Evolutionary conservation across 2,113 vertebrate genomes (phyloP).

Genomic region (Sinocyclocheilus anophthalmus): DNA sequence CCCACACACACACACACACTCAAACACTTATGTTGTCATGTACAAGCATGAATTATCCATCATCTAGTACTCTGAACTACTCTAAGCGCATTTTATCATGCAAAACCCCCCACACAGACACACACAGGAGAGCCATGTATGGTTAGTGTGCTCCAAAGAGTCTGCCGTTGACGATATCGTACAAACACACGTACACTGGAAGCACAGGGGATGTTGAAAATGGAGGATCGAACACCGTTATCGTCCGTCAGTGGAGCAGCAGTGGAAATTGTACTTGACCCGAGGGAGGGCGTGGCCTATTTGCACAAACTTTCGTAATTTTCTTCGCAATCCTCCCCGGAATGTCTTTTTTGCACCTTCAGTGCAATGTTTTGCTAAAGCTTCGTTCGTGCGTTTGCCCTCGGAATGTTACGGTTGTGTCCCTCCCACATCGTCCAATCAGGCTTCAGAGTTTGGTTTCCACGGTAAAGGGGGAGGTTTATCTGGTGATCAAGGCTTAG

Average conservation of each 20-base stretch:
- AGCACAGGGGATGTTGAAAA: constrained; percentile 48
- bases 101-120: background rate
- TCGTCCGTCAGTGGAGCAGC: constrained; percentile 29
- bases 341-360: background rate
- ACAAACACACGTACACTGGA: constrained; percentile 49
- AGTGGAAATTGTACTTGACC: constrained; percentile 47
- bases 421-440: constrained; percentile 43
- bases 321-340: background rate
- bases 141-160: constrained; percentile 41
- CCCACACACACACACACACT: too few species aligned
- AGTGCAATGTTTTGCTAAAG: constrained; percentile 31
- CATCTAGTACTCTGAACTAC: constrained; percentile 12
- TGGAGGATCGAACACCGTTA: constrained; percentile 26
- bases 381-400: background rate
- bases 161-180: constrained; percentile 11
- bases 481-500: constrained; percentile 58
- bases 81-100: constrained; percentile 1
- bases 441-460: too few species aligned
- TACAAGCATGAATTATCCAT: too few species aligned
- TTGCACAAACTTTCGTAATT: background rate
- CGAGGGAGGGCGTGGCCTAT: constrained; percentile 35
- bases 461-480: constrained; percentile 51
- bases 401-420: constrained; percentile 5
- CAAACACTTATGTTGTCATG: too few species aligned
- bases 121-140: constrained; percentile 44